Conservation (phyloP, 2,113 vertebrate species). For the Cavia porcellus region DNA sequence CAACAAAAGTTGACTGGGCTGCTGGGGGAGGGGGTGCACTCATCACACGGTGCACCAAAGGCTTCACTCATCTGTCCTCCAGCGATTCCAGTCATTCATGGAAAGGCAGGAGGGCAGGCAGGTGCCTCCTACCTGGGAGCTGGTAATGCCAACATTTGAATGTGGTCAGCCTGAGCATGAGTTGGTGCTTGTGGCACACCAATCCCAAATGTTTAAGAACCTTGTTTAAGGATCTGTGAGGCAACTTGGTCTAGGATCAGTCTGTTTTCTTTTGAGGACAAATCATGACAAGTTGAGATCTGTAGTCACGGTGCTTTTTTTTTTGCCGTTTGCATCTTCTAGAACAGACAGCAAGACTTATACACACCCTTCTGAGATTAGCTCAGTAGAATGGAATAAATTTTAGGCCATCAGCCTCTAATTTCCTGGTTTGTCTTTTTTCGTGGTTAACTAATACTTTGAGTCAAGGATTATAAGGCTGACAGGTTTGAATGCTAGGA, state of each 20-base stretch:
- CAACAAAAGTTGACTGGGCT: constrained; percentile 59
- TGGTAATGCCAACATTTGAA: neutral
- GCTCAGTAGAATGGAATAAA: constrained; percentile 74
- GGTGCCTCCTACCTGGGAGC: neutral
- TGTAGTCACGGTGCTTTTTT: constrained; percentile 11
- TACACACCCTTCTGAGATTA: constrained; percentile 71
- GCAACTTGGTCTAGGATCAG: constrained; percentile 5
- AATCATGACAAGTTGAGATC: constrained; percentile 63
- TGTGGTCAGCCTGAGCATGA: neutral
- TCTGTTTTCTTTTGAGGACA: constrained; percentile 40
- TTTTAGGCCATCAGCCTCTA: constrained; percentile 63
- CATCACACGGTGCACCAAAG: neutral
- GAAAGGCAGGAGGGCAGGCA: neutral
- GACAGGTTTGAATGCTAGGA: constrained; percentile 55
- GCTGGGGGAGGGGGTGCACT: neutral
- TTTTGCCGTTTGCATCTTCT: constrained; percentile 18
- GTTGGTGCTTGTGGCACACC: neutral
- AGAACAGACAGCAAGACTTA: constrained; percentile 28
- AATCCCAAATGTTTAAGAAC: neutral
- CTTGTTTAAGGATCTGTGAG: constrained; percentile 1
- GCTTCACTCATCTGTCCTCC: constrained; percentile 18
- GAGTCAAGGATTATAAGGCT: constrained; percentile 52
- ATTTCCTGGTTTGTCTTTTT: constrained; percentile 75
- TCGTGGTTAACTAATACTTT: constrained; percentile 72
- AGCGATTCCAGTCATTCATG: neutral